These are phyloP conservation scores for Datnioides undecimradiatus DNA, from an alignment of 2,113 vertebrate species.

Conservation along the genomic window DNA sequence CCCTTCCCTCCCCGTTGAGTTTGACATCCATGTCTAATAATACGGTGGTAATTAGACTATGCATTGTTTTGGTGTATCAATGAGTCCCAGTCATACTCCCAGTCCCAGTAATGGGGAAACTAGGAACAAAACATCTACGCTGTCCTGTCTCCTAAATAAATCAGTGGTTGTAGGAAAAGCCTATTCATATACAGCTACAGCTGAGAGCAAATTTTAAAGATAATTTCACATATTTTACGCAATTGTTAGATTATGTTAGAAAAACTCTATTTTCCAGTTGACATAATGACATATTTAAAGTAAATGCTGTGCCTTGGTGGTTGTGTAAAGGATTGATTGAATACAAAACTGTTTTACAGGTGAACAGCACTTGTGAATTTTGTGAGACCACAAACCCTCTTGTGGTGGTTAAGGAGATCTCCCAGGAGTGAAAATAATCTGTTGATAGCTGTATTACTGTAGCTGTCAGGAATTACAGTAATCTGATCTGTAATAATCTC, in stretches of 20 bases:
- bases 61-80: conserved; percentile 58
- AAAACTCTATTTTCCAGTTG: too few species aligned
- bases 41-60: conserved; percentile 57
- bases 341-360: conserved; percentile 22
- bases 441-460: background rate
- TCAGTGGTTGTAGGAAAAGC: background rate
- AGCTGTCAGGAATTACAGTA: background rate
- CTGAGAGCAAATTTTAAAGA: too few species aligned
- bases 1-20: conserved; percentile 39
- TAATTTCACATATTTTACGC: too few species aligned
- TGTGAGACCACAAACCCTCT: conserved; percentile 50
- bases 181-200: background rate
- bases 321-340: background rate
- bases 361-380: conserved; percentile 31
- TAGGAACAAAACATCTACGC: conserved; percentile 13
- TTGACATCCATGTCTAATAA: conserved; percentile 65
- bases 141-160: conserved; percentile 10
- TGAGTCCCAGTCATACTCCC: conserved; percentile 42
- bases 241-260: too few species aligned
- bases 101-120: conserved; percentile 38
- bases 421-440: background rate
- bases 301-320: background rate
- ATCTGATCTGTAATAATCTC: too few species aligned
- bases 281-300: background rate
- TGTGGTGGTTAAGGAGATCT: conserved; percentile 53